These are phyloP conservation scores for Epicampocera succincta DNA, from an alignment of 2,888 invertebrate species.

Conservation along the genomic window DNA sequence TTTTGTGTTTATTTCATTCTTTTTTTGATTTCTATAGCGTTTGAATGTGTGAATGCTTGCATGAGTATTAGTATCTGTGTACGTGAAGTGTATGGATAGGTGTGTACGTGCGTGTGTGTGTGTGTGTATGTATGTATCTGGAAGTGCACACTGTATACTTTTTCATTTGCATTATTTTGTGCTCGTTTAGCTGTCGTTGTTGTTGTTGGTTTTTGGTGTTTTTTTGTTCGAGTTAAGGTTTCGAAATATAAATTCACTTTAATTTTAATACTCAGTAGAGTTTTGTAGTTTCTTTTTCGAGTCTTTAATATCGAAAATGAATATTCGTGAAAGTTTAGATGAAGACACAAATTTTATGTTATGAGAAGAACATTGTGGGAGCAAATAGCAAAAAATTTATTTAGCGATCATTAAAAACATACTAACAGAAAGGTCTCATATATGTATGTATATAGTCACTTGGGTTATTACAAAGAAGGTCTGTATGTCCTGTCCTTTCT, in stretches of 20 bases:
- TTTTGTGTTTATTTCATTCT: slow-evolving; percentile 64
- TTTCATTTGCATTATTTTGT: slow-evolving; percentile 65
- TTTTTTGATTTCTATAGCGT: slow-evolving; percentile 44
- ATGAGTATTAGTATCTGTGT: slow-evolving; percentile 26
- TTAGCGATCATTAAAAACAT: slow-evolving; percentile 30
- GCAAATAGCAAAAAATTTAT: slow-evolving; percentile 47
- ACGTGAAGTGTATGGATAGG: not conserved
- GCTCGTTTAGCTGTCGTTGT: slow-evolving; percentile 63
- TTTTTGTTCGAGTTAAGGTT: slow-evolving; percentile 69
- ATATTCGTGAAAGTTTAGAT: slow-evolving; percentile 64
- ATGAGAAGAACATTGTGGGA: slow-evolving; percentile 52
- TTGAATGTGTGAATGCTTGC: slow-evolving; percentile 28
- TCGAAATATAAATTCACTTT: slow-evolving; percentile 70
- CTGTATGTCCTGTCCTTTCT: not conserved
- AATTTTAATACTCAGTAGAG: slow-evolving; percentile 66
- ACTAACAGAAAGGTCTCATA: too few relatives aligned
- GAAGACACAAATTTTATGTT: slow-evolving; percentile 49
- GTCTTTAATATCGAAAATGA: slow-evolving; percentile 67
- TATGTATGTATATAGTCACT: too few relatives aligned
- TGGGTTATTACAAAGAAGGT: not conserved
- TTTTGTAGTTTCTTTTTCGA: slow-evolving; percentile 63
- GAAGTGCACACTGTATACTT: slow-evolving; percentile 26
- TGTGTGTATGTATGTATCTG: slow-evolving; percentile 19
- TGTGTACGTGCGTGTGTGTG: not conserved
- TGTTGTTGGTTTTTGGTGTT: slow-evolving; percentile 45